Base-by-base conservation (phyloP, 2,797 vertebrate species). In the Sandelia bainsii region DNA sequence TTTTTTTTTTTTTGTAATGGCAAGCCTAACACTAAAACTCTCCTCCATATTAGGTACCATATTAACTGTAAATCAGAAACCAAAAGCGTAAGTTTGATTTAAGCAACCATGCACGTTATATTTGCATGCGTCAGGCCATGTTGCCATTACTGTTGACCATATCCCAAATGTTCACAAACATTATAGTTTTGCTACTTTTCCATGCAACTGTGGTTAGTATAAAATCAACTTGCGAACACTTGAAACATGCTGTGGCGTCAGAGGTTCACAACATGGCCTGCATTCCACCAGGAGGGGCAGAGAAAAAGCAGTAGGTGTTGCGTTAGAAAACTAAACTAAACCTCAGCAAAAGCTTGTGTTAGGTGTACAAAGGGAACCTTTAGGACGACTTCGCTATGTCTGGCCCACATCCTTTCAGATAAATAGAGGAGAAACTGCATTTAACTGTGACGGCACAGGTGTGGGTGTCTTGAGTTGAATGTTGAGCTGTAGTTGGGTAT, bases 101-200 rank as follows among this genome's bases (percentile, higher is more conserved):
- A 48, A 62, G 46, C 27, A 32, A 29, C 23, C 45, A 17, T 22
- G 27, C 13, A 3, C n/a, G 6, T 44, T 32, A 1, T 57, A 64
- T 34, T 34, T 72, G 39, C 65, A 60, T 42, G 56, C 67, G 58
- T 17, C 17, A n/a, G n/a, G 11, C 4, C 60, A 32, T 54, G 2
- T 20, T 25, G 3, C 12, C 23, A 37, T 62, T 29, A 23, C 19
- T 40, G 50, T 46, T 25, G 14, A 44, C 11, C 27, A 34, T 25
- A 66, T 69, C 44, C 22, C 22, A 34, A 13, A 51, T 61, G 13
- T 29, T 61, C 22, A n/a, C 20, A 29, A 1, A 48, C 19, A 52
- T 48, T 20, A 32, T 2, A 19, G n/a, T 48, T 57, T 72, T 40
- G 1, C 1, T 19, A 1, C 40, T 44, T 61, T 37, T 44, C 16